Evolutionary conservation across 2,113 vertebrate species (phyloP), one percentile per base, ranked within the genome.

Genomic region (Electrona antarctica): DNA sequence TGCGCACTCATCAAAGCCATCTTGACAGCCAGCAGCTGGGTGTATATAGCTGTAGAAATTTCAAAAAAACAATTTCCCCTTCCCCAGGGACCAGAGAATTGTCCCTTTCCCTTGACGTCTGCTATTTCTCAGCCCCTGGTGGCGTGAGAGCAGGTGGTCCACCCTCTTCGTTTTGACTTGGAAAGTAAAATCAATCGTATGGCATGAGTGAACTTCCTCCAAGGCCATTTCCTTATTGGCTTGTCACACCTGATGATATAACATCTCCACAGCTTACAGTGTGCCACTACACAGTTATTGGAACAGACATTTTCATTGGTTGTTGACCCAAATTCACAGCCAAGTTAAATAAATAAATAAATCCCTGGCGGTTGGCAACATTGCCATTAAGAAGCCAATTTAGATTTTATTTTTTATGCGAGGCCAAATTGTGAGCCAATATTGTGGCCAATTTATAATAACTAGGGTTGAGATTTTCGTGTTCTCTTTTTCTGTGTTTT

Each of bases 291-390:
- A 11, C 6, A 8, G 74, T 60, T 67, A 59, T 59, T 54, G 8
- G 5, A 71, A 65, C 46, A 52, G 60, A 56, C 48, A 4, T 41
- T 59, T 56, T 46, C 12, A 45, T 33, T 14, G 14, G 57, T 70
- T 64, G 29, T 62, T 68, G 56, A n/a, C 21, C 14, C 29, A 9
- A 74, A 72, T 9, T 52, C 54, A 4, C 50, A 74, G 84, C 78
- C 73, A 77, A 55, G 46, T 58, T 47, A 7, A 2, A 59, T 21
- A 59, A 33, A 59, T 21, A 59, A 33, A 41, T 41, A 41, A 15
- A 28, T 64, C 71, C 71, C 52, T 70, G 21, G 51, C 58, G 15
- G 8, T 64, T 81, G 76, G 73, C 73, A 75, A 12, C 41, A 51
- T 50, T 57, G 52, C 54, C 33, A 52, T 59, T n/a, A 72, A 61